Conservation (phyloP, 1,140 invertebrate species). For the Lepidostoma basale region DNA sequence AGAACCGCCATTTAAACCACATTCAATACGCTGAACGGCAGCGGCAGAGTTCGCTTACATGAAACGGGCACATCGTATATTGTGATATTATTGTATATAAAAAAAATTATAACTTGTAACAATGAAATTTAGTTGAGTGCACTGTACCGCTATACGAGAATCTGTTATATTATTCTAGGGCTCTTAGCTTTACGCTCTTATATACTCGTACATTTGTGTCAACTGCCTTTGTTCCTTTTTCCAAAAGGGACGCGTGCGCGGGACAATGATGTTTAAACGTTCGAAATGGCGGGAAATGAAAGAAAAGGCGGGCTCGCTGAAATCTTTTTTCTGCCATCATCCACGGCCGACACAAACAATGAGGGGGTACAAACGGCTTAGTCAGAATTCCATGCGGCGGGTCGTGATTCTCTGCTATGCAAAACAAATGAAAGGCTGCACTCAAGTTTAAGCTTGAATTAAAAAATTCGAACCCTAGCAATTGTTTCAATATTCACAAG, state of each 20-base stretch:
- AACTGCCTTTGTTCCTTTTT: neutral
- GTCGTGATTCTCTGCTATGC: neutral
- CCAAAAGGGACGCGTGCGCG: neutral
- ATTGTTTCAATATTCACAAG: too few relatives aligned
- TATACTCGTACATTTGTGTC: neutral
- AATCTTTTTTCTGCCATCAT: neutral
- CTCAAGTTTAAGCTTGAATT: neutral
- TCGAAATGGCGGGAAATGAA: neutral
- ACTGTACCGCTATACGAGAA: too few relatives aligned
- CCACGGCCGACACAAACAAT: neutral
- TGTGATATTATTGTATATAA: too few relatives aligned
- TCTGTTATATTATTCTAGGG: too few relatives aligned
- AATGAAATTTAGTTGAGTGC: too few relatives aligned
- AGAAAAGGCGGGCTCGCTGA: neutral
- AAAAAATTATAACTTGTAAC: too few relatives aligned
- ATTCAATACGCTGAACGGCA: too few relatives aligned
- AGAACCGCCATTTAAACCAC: neutral
- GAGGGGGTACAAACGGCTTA: neutral
- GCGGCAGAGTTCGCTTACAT: too few relatives aligned
- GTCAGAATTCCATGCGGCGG: neutral
- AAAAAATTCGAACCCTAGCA: neutral
- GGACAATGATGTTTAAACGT: neutral
- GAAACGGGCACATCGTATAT: too few relatives aligned
- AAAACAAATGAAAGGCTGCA: neutral
- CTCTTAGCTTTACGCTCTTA: neutral